phyloP scores from a whole-genome alignment of 2,797 vertebrate species.

The Pitangus sulphuratus region DNA sequence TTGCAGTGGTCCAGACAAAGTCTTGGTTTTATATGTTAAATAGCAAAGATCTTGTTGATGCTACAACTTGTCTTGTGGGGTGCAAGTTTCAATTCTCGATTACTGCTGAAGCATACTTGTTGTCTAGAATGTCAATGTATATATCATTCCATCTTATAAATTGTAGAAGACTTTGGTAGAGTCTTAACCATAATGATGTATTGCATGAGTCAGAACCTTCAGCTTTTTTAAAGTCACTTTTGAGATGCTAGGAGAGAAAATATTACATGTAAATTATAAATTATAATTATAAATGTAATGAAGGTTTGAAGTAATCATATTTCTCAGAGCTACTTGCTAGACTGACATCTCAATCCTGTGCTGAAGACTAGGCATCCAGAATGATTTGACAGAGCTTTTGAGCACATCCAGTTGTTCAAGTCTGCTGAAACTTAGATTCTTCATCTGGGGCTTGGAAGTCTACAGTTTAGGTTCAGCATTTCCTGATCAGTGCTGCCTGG shows the following conservation, averaged over 20 bases:
- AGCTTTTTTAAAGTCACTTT: background rate
- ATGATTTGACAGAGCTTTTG: background rate
- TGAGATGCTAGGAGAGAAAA: background rate
- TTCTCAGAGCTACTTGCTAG: background rate
- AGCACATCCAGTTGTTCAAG: background rate
- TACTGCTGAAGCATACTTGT: background rate
- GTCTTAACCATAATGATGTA: background rate
- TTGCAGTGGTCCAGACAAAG: background rate
- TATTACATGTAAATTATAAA: background rate
- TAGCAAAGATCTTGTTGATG: background rate
- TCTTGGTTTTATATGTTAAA: background rate
- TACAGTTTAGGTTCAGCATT: background rate
- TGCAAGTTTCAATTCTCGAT: background rate
- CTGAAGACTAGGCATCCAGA: background rate
- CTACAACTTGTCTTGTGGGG: background rate
- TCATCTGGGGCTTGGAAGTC: background rate
- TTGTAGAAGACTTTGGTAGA: background rate
- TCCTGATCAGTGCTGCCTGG: background rate
- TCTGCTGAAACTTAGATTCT: background rate
- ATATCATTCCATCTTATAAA: background rate
- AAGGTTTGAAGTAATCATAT: background rate
- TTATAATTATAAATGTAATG: too few relatives aligned
- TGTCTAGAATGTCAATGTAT: background rate
- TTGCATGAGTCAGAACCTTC: background rate
- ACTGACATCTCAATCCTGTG: background rate